Base-by-base conservation (phyloP, 2,113 vertebrate species). In the Clarias batrachus region DNA sequence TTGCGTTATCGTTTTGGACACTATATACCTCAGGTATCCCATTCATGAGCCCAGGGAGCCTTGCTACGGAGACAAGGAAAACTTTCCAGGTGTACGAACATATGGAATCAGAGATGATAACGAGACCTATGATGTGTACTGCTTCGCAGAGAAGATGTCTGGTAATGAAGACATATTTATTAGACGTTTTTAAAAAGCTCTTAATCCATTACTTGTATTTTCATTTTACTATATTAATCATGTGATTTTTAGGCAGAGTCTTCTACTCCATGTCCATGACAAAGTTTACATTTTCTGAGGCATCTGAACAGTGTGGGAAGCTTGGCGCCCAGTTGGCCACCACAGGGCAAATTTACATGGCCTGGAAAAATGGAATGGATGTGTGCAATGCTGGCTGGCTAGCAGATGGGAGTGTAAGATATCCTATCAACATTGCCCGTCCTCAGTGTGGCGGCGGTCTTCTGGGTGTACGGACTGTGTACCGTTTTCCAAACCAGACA, bases 71-170 rank as follows among this genome's bases (percentile, higher is more conserved):
- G 98, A 99, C 94, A 99, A 98, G 91, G 97, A 97, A 9, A 94
- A 94, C 79, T 97, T 97, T 81, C 97, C 98, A 2, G 98, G 98
- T 0, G 97, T 99, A 87, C 96, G 98, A 85, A 99, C 97, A 11
- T 99, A 99, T 0, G 98, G 98, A 21, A 91, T 99, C 87, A 95
- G 97, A 19, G 97, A 99, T 14, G 94, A 95, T 89, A 97, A 98
- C 5, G 98, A 99, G 94, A 99, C 97, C 25, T 99, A 98, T 0
- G 98, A 99, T 4, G 98, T 99, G 84, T 99, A 99, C 93, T 99
- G 98, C 88, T 99, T 98, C 59, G 96, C 97, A n/a, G 96, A 98
- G 90, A 96, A 98, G 90, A 96, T 98, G 95, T 92, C 96, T 94
- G 98, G 98, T 99, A 95, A 9, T 56, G 16, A 70, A 79, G 16